These are phyloP conservation scores for Pammene aurita DNA, from an alignment of 2,888 invertebrate genomes.

Conservation along the genomic window DNA sequence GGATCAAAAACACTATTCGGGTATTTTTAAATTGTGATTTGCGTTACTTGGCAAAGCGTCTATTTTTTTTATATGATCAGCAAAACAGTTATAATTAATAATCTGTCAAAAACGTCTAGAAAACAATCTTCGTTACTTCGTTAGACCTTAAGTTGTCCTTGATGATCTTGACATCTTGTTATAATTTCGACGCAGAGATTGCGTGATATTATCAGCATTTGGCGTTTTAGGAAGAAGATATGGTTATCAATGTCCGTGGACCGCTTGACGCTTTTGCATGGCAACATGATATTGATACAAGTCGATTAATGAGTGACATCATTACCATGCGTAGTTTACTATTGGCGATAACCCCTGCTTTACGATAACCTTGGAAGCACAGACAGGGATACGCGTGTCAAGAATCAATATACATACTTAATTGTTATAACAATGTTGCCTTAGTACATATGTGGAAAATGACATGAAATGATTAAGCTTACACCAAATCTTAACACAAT, in stretches of 20 bases:
- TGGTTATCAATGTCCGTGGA: constrained; percentile 23
- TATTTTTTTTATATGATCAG: constrained; percentile 29
- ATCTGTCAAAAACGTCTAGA: constrained; percentile 15
- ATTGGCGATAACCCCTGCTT: constrained; percentile 49
- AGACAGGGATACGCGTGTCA: constrained; percentile 15
- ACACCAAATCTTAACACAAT: no score
- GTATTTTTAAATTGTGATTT: constrained; percentile 31
- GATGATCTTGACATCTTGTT: not conserved
- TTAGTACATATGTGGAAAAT: not conserved
- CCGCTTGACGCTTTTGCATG: constrained; percentile 9
- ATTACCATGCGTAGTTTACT: constrained; percentile 50
- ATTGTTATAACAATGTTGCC: not conserved
- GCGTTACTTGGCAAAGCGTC: constrained; percentile 32
- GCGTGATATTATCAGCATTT: constrained; percentile 6
- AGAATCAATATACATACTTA: constrained; percentile 3
- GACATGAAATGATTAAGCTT: no score
- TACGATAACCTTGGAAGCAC: constrained; percentile 37
- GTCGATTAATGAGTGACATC: constrained; percentile 43
- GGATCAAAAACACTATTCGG: constrained; percentile 33
- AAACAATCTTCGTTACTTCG: not conserved
- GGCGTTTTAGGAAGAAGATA: constrained; percentile 14
- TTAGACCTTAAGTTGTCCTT: constrained; percentile 4
- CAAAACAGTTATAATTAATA: constrained; percentile 24
- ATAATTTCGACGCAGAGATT: not conserved
- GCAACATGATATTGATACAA: constrained; percentile 28